These are phyloP conservation scores for Cossypha heuglini DNA, from an alignment of 2,797 vertebrate species.

Conservation along the genomic window DNA sequence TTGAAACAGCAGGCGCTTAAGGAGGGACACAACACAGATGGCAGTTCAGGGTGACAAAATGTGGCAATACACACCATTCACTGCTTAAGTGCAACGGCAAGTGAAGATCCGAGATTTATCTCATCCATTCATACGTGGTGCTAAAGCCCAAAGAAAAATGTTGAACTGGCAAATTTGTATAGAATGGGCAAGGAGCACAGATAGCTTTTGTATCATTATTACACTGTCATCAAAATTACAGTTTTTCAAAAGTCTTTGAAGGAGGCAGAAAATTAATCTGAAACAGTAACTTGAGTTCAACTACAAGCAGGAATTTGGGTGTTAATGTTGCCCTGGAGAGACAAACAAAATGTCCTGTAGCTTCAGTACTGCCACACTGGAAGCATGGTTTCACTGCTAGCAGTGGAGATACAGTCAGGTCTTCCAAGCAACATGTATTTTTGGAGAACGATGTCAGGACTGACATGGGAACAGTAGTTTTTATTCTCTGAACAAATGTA, in stretches of 20 bases:
- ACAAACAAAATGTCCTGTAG: background rate
- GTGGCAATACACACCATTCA: background rate
- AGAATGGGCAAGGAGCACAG: background rate
- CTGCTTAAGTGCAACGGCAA: background rate
- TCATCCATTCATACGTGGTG: background rate
- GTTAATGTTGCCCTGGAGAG: background rate
- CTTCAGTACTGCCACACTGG: background rate
- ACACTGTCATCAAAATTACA: background rate
- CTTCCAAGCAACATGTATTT: background rate
- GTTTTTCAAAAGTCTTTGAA: background rate
- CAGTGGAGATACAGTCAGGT: fast-evolving
- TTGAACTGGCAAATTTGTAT: background rate
- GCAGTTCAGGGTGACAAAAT: background rate
- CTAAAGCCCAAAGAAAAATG: background rate
- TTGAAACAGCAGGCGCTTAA: background rate
- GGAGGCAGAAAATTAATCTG: background rate
- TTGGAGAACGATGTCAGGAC: background rate
- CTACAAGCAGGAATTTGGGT: background rate
- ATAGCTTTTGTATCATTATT: background rate
- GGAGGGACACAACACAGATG: background rate
- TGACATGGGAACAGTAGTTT: background rate
- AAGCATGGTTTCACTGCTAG: background rate
- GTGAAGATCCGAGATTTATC: background rate
- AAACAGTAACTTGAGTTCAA: background rate
- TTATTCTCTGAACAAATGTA: background rate